phyloP scores from a whole-genome alignment of 2,888 invertebrate species.

The Unio pictorum region DNA sequence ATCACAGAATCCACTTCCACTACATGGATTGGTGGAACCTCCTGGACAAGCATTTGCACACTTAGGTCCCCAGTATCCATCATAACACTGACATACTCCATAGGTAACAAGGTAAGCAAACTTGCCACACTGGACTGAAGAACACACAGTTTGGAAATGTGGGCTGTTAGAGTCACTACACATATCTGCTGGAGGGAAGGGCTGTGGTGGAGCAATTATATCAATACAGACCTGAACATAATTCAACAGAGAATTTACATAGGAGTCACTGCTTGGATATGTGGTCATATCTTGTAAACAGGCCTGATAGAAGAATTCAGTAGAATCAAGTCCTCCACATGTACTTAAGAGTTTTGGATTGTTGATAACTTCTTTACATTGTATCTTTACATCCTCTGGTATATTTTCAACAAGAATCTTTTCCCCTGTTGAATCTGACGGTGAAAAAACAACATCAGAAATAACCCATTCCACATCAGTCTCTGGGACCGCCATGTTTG shows the following conservation, averaged over 20 bases:
- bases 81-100: conserved; percentile 26
- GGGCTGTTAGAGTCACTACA: conserved; percentile 25
- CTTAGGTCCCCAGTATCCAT: conserved; percentile 41
- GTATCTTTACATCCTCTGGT: conserved; percentile 2
- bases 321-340: conserved; percentile 18
- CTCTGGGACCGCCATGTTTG: conserved; percentile 16
- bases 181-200: conserved; percentile 24
- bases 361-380: conserved; percentile 11
- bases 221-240: conserved; percentile 36
- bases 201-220: conserved; percentile 16
- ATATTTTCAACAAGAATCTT: neutral
- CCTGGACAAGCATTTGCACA: conserved; percentile 38
- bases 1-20: conserved; percentile 30
- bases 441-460: conserved; percentile 4
- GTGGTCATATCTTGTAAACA: conserved; percentile 19
- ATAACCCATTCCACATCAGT: conserved; percentile 11
- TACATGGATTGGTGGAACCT: conserved; percentile 27
- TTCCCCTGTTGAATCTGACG: neutral
- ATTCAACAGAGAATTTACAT: conserved; percentile 23
- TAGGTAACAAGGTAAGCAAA: conserved; percentile 23
- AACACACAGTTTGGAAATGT: conserved; percentile 18
- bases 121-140: conserved; percentile 27
- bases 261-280: conserved; percentile 3
- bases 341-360: conserved; percentile 10
- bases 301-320: conserved; percentile 14